These are phyloP conservation scores for Mohoua ochrocephala DNA, from an alignment of 2,113 vertebrate species.

Conservation along the genomic window DNA sequence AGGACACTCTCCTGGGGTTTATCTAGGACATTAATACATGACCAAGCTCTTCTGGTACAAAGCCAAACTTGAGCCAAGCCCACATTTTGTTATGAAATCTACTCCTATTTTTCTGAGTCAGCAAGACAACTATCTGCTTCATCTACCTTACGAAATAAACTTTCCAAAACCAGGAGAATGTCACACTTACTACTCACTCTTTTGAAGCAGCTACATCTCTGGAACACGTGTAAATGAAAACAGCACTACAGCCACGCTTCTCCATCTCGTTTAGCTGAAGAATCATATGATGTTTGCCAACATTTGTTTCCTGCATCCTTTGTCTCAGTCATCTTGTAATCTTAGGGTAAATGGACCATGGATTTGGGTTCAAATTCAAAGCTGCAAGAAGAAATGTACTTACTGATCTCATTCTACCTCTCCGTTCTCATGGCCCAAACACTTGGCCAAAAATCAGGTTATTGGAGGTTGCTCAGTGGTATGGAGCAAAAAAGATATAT, in stretches of 20 bases:
- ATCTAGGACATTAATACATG: not conserved
- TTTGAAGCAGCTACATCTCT: not conserved
- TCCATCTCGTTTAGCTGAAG: not conserved
- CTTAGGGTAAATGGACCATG: not conserved
- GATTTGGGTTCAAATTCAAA: not conserved
- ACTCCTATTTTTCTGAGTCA: not conserved
- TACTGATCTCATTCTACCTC: not conserved
- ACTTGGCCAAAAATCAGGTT: not conserved
- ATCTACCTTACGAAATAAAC: not conserved
- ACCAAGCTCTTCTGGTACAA: not conserved
- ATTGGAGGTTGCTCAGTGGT: not conserved
- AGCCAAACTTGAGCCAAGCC: not conserved
- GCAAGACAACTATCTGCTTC: not conserved
- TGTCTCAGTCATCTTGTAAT: not conserved
- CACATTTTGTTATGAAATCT: not conserved
- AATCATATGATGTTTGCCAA: not conserved
- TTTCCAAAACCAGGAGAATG: not conserved
- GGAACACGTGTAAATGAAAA: not conserved
- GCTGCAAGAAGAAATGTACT: not conserved
- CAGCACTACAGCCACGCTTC: not conserved
- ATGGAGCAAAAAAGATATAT: not conserved
- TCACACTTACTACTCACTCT: not conserved
- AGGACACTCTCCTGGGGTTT: not conserved
- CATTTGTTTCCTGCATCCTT: not conserved
- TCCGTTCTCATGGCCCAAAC: not conserved